These are phyloP conservation scores for Hydrotaea diabolus DNA, from an alignment of 2,888 invertebrate genomes.

Conservation along the genomic window DNA sequence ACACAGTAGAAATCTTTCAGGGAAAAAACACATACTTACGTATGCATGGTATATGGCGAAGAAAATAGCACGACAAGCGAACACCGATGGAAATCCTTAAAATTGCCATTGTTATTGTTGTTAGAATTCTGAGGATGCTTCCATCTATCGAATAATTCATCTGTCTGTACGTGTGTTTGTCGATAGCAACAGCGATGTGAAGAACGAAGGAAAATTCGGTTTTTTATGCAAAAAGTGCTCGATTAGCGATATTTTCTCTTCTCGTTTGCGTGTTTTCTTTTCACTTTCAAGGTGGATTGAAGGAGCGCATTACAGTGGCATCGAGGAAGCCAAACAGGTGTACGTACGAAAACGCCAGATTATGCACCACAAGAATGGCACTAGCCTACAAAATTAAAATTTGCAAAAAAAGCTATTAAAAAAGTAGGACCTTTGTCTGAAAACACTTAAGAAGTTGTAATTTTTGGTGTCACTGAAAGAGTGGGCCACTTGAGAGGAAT, in stretches of 20 bases:
- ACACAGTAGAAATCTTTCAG: neutral
- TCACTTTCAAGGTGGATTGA: neutral
- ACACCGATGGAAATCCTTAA: slow-evolving; percentile 51
- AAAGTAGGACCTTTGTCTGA: no score
- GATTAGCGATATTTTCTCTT: slow-evolving; percentile 9
- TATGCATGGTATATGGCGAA: neutral
- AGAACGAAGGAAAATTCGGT: neutral
- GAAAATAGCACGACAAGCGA: slow-evolving; percentile 35
- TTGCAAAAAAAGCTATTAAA: no score
- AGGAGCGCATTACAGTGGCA: neutral
- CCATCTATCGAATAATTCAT: neutral
- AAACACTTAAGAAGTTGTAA: no score
- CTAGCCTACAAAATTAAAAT: no score
- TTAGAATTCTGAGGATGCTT: neutral
- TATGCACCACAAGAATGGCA: no score
- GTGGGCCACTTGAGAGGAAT: no score
- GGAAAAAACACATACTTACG: neutral
- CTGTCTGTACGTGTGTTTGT: neutral
- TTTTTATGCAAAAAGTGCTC: neutral
- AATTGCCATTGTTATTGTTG: slow-evolving; percentile 25
- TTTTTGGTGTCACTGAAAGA: no score
- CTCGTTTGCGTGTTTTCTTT: neutral
- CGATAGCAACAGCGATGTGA: neutral
- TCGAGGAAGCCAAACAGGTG: slow-evolving; percentile 5
- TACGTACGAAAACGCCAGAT: neutral